Evolutionary conservation across 1,140 invertebrate genomes (phyloP).

Genomic region (Lineus longissimus): DNA sequence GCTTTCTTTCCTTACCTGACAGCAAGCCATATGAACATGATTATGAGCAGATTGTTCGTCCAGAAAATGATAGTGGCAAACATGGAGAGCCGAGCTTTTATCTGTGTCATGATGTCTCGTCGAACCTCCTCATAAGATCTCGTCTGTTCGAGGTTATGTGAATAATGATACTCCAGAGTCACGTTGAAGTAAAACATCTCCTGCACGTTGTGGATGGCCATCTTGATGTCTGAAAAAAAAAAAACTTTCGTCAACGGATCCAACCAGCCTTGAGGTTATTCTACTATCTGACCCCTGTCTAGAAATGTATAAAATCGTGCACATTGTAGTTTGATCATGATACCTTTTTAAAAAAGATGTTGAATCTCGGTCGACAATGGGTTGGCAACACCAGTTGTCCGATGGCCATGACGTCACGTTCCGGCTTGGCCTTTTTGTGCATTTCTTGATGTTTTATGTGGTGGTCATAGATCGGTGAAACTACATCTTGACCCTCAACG

Average conservation of each 20-base stretch:
- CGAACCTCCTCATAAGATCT: constrained; percentile 33
- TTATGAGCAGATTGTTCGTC: constrained; percentile 30
- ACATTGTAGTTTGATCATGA: too few relatives aligned
- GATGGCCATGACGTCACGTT: too few relatives aligned
- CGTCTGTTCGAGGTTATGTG: constrained; percentile 41
- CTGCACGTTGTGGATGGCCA: constrained; percentile 27
- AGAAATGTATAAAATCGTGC: too few relatives aligned
- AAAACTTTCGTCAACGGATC: not conserved
- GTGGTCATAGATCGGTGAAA: too few relatives aligned
- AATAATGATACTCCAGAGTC: constrained; percentile 38
- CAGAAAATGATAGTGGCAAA: constrained; percentile 23
- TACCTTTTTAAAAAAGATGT: too few relatives aligned
- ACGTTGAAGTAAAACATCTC: constrained; percentile 51
- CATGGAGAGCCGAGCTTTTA: constrained; percentile 25
- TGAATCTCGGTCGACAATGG: too few relatives aligned
- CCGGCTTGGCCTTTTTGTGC: too few relatives aligned
- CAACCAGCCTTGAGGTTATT: not conserved
- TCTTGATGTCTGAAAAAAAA: not conserved
- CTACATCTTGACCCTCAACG: too few relatives aligned
- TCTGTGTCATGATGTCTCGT: constrained; percentile 40
- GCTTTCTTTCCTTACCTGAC: constrained; percentile 24
- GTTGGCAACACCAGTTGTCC: too few relatives aligned
- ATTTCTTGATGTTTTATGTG: too few relatives aligned
- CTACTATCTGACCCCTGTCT: not conserved
- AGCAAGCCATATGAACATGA: constrained; percentile 35